Conservation (phyloP, 2,113 vertebrate species). For the Pteronura brasiliensis region DNA sequence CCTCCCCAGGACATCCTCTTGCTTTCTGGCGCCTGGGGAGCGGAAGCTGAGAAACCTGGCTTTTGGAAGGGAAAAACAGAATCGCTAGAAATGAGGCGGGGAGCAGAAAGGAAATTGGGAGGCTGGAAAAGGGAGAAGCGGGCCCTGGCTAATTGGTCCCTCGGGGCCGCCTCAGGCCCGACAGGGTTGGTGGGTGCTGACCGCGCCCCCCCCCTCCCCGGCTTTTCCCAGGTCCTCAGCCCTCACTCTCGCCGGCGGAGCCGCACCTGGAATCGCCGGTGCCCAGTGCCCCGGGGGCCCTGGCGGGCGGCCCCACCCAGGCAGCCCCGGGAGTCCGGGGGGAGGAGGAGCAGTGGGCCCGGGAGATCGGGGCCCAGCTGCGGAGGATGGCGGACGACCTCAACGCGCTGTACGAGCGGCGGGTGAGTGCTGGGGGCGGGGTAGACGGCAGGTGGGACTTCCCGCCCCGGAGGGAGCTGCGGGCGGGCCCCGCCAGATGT, state of each 20-base stretch:
- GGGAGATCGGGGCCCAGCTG: conserved; percentile 77
- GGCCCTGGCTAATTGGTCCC: neutral
- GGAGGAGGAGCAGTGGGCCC: conserved; percentile 75
- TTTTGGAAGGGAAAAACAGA: neutral
- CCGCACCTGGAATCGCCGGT: conserved; percentile 69
- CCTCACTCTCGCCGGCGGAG: conserved; percentile 49
- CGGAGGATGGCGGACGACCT: conserved; percentile 78
- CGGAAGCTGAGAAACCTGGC: neutral
- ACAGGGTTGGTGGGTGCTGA: conserved; percentile 15
- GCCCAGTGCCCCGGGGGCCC: conserved; percentile 70
- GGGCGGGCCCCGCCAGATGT: conserved; percentile 69
- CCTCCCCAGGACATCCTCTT: neutral
- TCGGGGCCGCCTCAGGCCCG: neutral
- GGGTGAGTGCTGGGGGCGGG: conserved; percentile 71
- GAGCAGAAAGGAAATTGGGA: neutral
- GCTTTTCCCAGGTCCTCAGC: conserved; percentile 61
- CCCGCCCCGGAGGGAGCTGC: conserved; percentile 42
- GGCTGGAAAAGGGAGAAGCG: neutral
- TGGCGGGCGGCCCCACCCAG: conserved; percentile 74
- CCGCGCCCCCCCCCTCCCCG: neutral
- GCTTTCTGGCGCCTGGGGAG: neutral
- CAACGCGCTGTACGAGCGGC: conserved; percentile 73
- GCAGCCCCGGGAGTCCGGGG: conserved; percentile 70
- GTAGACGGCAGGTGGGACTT: conserved; percentile 69
- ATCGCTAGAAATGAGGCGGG: neutral